These are phyloP conservation scores for Budorcas taxicolor DNA, from an alignment of 2,113 vertebrate genomes.

Conservation along the genomic window DNA sequence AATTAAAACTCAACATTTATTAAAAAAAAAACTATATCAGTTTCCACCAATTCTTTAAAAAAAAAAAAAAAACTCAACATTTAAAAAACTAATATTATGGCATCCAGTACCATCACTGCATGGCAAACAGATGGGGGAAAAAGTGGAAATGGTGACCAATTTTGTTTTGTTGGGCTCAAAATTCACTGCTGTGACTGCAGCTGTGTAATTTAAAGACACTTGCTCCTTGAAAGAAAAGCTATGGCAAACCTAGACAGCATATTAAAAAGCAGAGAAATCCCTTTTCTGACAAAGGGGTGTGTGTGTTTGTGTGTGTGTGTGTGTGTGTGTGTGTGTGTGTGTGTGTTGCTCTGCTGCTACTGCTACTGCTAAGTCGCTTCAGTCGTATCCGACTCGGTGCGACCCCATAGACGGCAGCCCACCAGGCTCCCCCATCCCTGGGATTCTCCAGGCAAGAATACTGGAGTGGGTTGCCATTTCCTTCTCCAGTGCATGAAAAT, in stretches of 20 bases:
- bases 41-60: too few species aligned
- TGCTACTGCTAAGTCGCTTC: too few species aligned
- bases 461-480: too few species aligned
- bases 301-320: too few species aligned
- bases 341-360: too few species aligned
- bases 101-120: background rate
- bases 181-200: background rate
- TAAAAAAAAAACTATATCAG: background rate
- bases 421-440: too few species aligned
- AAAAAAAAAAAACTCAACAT: background rate
- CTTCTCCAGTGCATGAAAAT: too few species aligned
- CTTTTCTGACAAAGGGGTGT: background rate
- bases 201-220: background rate
- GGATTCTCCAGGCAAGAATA: too few species aligned
- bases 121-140: background rate
- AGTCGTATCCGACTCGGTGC: rapidly evolving
- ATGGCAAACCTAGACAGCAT: background rate
- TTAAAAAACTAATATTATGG: background rate
- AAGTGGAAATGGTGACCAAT: background rate
- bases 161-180: background rate
- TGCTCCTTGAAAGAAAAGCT: background rate
- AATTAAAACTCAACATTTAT: background rate
- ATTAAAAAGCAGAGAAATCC: background rate
- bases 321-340: too few species aligned
- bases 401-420: too few species aligned